Base-by-base conservation (phyloP, 2,113 vertebrate genomes). In the Rhabdomys dilectus region DNA sequence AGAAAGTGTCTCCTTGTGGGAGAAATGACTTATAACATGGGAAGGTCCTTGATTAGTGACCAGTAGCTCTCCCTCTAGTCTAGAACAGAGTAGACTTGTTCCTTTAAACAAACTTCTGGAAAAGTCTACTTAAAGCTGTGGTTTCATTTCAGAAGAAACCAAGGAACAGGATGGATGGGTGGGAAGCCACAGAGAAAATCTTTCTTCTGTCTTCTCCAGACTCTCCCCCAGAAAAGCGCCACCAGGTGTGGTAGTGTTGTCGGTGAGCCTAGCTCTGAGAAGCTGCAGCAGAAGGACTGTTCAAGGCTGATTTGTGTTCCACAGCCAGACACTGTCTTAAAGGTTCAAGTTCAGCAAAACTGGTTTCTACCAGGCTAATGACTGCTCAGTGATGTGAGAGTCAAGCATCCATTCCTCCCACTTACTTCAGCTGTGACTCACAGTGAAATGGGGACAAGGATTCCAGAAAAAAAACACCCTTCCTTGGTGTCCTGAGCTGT, bases 111-210 rank as follows among this genome's bases (percentile, higher is more conserved):
- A 97, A 84, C 6, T 39, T 88, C 90, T 93, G 53, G 73, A 73
- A 96, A 76, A 70, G 29, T 95, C 76, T 94, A 53, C 88, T 93
- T 85, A 93, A 95, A 90, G 39, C 75, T 97, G 64, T 91, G 75
- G 78, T 91, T 95, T 97, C 78, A 94, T 92, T 96, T 97, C 94
- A 96, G 78, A 96, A 72, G 48, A 96, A 96, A 91, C 53, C 53
- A 96, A 88, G 87, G 19, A 87, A 45, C 2, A 1, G 34, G 26
- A 51, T 66, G 45, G 77, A 51, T 29, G 34, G 26, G 29, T 68
- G 24, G 56, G 51, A n/a, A 36, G 24, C 39, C 31, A 75, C 51
- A 4, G 64, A 73, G 68, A 86, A 93, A 91, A 93, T 85, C n/a
- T 94, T 91, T 68, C 73, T 73, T 88, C 22, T 80, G 89, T 85